Evolutionary conservation across 2,888 invertebrate species (phyloP), one percentile per base, ranked within the genome.

Genomic region (Nomada fucata): DNA sequence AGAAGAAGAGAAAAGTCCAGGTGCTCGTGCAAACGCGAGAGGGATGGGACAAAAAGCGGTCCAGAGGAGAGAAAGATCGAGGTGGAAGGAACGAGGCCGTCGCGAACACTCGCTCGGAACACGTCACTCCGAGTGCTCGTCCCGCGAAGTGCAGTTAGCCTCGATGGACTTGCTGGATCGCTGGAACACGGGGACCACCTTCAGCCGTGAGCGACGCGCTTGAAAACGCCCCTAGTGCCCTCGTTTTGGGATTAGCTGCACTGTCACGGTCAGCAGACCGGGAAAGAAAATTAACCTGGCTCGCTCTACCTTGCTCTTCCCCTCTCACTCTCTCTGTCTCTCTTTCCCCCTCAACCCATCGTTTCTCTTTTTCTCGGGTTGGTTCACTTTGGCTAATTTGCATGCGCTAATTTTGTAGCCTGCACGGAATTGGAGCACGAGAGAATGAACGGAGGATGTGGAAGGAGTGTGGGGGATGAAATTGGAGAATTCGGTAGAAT

Each of bases 81-180:
- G 61, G 36, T 10, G 9, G 42, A 61, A 52, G 72, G 55, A 82
- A 76, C 70, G 68, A 78, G 76, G 59, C 72, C 72, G 67, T 73
- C 60, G 75, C 55, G 77, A 86, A 85, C 78, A 76, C 69, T 82
- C 74, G 63, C 77, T 81, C 60, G 63, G 69, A 83, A 82, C 78
- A 76, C 69, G 73, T 82, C 74, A 67, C 77, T 81, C 60, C 63
- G 69, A 83, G 83, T 75, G 63, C 82, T 82, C 76, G 65, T 75
- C 68, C 55, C 71, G 75, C 75, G 65, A 60, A 86, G 82, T 80
- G 78, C 80, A 87, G 80, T 82, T 84, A 82, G 82, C 76, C 73
- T 75, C 69, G 76, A 60, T 72, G 85, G 70, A 84, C 85, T 75
- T 67, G 71, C 60, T 44, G 74, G 79, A 79, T 84, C 73, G 64